A percentile compares a stretch with the other conserved stretches of the same genome.
Evolutionary conservation across 2,113 vertebrate species (phyloP).

Genomic region (Anseranas semipalmata): DNA sequence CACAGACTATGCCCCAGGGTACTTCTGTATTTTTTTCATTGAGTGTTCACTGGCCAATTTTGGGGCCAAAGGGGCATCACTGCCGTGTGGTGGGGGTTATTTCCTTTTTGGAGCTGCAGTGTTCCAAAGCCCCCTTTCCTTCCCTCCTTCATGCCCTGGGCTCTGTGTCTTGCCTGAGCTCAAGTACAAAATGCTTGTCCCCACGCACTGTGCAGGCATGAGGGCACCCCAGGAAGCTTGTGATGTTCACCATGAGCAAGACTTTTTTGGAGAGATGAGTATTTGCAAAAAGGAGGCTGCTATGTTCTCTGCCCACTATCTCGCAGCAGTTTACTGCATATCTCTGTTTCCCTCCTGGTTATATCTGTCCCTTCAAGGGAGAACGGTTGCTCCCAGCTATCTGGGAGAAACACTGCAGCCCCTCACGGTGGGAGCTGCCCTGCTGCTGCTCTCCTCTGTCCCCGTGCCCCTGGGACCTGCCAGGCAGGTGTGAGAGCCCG

Average conservation of each 20-base stretch:
- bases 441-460: not conserved
- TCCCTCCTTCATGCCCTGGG: not conserved
- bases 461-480: not conserved
- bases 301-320: not conserved
- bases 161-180: not conserved
- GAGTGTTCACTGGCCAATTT: not conserved
- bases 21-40: not conserved
- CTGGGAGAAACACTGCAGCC: not conserved
- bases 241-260: not conserved
- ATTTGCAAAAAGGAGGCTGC: not conserved
- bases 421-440: not conserved
- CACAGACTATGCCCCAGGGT: not conserved
- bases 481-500: not conserved
- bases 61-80: not conserved
- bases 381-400: not conserved
- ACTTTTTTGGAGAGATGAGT: not conserved
- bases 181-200: not conserved
- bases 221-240: not conserved
- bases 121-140: not conserved
- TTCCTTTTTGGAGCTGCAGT: not conserved
- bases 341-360: not conserved
- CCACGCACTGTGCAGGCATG: not conserved
- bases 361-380: not conserved
- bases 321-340: not conserved
- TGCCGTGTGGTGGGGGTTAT: not conserved